Evolutionary conservation across 2,797 vertebrate species (phyloP).

Genomic region (Tapera naevia): DNA sequence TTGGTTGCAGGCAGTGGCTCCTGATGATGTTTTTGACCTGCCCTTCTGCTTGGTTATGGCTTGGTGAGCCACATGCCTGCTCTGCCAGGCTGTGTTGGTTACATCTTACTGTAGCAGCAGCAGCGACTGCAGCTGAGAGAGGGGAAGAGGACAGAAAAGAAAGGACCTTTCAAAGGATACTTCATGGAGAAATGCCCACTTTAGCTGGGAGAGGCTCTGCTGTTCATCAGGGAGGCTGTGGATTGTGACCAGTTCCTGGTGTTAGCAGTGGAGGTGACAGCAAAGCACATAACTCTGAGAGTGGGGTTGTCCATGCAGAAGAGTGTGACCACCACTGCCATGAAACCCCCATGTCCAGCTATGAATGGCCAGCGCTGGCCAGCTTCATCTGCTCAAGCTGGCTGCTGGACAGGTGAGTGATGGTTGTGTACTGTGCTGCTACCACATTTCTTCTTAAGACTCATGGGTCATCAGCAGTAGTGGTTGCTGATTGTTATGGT

Average conservation of each 20-base stretch:
- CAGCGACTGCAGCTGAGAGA: background rate
- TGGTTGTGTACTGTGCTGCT: background rate
- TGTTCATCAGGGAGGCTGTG: background rate
- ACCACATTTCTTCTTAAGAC: background rate
- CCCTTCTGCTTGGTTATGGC: background rate
- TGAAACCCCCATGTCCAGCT: background rate
- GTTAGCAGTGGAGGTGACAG: background rate
- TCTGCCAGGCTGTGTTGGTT: background rate
- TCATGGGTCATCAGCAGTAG: background rate
- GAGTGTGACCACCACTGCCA: background rate
- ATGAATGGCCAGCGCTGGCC: fast-evolving
- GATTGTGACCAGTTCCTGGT: background rate
- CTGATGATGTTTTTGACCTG: background rate
- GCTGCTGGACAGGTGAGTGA: background rate
- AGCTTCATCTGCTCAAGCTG: background rate
- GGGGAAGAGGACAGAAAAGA: background rate
- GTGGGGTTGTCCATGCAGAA: background rate
- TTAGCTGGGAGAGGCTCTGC: background rate
- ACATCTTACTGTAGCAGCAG: background rate
- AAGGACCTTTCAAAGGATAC: background rate
- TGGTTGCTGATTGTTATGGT: background rate
- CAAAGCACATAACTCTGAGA: background rate
- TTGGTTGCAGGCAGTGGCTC: background rate
- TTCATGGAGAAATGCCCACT: background rate
- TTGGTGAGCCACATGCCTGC: background rate